A percentile compares a stretch with the other conserved stretches of the same genome.
Evolutionary conservation across 2,797 vertebrate genomes (phyloP).

Genomic region (Poeciliopsis gracilis): DNA sequence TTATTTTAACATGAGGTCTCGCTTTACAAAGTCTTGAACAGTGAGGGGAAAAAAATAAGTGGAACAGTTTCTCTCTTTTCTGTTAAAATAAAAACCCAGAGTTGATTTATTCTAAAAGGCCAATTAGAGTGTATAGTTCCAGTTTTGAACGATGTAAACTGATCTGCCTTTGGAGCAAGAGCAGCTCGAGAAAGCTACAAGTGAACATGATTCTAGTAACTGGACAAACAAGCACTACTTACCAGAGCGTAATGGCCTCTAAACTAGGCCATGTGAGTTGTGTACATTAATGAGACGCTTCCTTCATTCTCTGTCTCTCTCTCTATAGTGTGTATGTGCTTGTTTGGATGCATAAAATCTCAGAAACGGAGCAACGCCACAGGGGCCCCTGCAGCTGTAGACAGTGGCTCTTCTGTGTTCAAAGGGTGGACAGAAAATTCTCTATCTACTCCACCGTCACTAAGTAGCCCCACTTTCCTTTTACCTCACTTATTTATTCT

Average conservation of each 20-base stretch:
- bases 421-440: conserved; percentile 59
- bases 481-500: conserved; percentile 33
- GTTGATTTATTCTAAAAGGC: conserved; percentile 31
- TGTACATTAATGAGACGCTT: too few relatives aligned
- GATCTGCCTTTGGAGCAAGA: conserved; percentile 43
- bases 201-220: conserved; percentile 24
- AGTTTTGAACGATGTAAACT: conserved; percentile 32
- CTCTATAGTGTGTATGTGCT: not conserved
- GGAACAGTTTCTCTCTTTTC: not conserved
- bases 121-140: conserved; percentile 23
- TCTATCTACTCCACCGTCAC: conserved; percentile 59
- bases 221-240: conserved; percentile 33
- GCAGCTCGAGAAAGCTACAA: conserved; percentile 23
- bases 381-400: conserved; percentile 69
- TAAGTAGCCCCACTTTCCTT: conserved; percentile 33
- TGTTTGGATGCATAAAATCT: conserved; percentile 24
- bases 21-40: conserved; percentile 50
- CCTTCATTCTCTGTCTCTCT: too few relatives aligned
- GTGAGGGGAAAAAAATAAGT: conserved; percentile 44
- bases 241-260: too few relatives aligned
- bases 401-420: conserved; percentile 70
- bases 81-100: not conserved
- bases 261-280: too few relatives aligned
- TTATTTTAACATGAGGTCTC: conserved; percentile 32
- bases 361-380: conserved; percentile 52